These are phyloP conservation scores for Dryobotodes eremita DNA, from an alignment of 2,888 invertebrate species.

Conservation along the genomic window DNA sequence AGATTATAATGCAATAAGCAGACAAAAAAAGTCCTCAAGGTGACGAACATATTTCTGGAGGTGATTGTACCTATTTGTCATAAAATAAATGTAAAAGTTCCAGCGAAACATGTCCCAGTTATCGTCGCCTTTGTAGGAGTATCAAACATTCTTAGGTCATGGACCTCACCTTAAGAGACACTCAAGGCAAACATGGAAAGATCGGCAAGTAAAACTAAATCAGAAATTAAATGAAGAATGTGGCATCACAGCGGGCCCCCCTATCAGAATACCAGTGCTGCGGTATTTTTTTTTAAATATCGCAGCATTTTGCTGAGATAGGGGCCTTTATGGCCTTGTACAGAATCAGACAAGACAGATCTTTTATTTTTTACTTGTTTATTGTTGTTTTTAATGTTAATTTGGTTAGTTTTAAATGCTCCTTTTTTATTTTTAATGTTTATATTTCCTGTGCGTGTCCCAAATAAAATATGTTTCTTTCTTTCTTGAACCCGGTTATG, in stretches of 20 bases:
- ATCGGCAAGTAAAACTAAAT: neutral
- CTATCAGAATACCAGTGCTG: no score
- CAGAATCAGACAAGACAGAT: no score
- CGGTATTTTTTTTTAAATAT: no score
- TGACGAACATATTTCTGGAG: neutral
- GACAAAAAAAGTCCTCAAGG: neutral
- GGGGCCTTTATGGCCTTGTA: no score
- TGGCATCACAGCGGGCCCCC: no score
- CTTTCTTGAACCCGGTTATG: neutral
- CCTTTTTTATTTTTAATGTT: no score
- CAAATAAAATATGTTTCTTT: no score
- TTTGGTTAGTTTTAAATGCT: no score
- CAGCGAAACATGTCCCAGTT: neutral
- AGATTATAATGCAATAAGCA: neutral
- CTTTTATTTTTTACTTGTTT: no score
- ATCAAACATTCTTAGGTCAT: neutral
- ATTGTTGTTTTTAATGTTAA: no score
- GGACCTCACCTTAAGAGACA: neutral
- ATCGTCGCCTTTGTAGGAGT: neutral
- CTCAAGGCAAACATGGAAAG: neutral
- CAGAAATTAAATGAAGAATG: slow-evolving; percentile 1
- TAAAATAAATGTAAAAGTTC: slow-evolving; percentile 10
- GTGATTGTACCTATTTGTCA: neutral
- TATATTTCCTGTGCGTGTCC: no score
- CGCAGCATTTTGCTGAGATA: no score